Evolutionary conservation across 2,113 vertebrate species (phyloP).

Genomic region (Steatornis caripensis): DNA sequence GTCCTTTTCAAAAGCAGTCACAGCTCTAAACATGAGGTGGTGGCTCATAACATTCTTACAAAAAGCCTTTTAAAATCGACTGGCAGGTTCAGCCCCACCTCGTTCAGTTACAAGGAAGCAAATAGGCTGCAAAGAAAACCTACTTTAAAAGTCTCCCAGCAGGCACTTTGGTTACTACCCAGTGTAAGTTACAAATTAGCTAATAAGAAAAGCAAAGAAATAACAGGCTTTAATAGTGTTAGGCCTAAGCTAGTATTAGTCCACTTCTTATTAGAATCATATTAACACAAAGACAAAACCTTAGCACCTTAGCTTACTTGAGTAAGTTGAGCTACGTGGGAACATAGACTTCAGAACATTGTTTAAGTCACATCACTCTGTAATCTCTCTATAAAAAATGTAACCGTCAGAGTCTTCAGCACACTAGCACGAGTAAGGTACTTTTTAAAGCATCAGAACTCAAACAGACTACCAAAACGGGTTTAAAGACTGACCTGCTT

Average conservation of each 20-base stretch:
- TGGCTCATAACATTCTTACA: neutral
- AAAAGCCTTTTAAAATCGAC: conserved; percentile 9
- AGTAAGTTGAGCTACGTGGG: neutral
- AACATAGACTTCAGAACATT: neutral
- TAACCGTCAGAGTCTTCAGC: neutral
- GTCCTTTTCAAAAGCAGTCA: conserved; percentile 13
- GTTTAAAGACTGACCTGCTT: neutral
- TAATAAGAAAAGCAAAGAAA: conserved; percentile 21
- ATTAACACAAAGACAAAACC: neutral
- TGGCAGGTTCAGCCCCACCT: conserved; percentile 16
- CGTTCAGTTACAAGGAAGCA: neutral
- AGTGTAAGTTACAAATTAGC: conserved; percentile 26
- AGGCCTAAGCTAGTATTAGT: neutral
- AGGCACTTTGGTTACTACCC: neutral
- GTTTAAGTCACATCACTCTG: neutral
- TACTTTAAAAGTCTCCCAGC: conserved; percentile 12
- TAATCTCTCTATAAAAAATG: neutral
- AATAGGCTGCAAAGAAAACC: conserved; percentile 1
- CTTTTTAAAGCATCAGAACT: neutral
- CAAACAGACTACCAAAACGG: neutral
- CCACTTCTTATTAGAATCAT: neutral
- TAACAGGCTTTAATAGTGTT: neutral
- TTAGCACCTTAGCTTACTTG: neutral
- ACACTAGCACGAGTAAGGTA: neutral
- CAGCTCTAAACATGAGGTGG: neutral